phyloP scores from a whole-genome alignment of 2,113 vertebrate genomes.

The Mixornis gularis region DNA sequence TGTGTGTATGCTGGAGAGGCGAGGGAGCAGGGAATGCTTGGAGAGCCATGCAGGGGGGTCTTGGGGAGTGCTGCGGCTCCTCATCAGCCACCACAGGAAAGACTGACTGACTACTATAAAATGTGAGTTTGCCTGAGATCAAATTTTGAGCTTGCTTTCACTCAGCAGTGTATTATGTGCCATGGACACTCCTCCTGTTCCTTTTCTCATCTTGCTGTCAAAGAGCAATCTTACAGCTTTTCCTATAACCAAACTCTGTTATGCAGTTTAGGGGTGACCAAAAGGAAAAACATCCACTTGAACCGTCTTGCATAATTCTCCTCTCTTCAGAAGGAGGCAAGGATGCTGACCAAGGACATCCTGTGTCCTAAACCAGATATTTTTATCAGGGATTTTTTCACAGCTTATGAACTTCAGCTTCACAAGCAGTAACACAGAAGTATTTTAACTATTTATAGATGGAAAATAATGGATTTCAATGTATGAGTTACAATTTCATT shows the following conservation, averaged over 20 bases:
- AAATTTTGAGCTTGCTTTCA: background rate
- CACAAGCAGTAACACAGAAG: background rate
- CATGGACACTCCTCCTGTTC: rapidly evolving
- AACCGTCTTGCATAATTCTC: background rate
- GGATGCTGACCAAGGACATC: background rate
- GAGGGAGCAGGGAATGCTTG: background rate
- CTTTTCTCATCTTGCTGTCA: background rate
- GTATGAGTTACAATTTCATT: background rate
- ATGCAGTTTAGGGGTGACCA: background rate
- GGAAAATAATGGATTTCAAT: background rate
- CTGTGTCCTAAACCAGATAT: background rate
- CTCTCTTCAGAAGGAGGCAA: background rate
- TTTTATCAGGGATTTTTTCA: background rate
- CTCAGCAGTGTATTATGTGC: background rate
- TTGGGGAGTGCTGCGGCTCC: background rate
- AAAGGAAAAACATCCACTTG: background rate
- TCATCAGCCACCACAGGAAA: rapidly evolving
- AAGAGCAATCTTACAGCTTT: background rate
- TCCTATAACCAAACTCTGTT: background rate
- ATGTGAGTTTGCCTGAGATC: background rate
- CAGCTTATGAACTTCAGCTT: background rate
- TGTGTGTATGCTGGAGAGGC: background rate
- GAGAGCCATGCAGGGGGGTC: rapidly evolving
- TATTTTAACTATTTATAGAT: background rate
- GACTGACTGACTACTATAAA: background rate